Evolutionary conservation across 2,888 invertebrate species (phyloP), one percentile per base, ranked within the genome.

Genomic region (Seira sanloemensis): DNA sequence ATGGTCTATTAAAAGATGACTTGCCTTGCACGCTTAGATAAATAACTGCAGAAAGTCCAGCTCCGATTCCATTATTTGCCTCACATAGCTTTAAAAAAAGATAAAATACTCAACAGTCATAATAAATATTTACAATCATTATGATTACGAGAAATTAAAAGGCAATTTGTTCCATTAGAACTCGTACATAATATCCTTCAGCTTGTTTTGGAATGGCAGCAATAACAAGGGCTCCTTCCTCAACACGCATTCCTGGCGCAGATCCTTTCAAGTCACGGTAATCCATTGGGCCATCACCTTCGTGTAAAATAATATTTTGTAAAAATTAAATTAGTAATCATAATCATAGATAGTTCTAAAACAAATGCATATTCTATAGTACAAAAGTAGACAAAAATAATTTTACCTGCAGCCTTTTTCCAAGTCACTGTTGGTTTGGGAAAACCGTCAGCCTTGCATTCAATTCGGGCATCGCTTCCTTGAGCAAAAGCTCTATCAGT

Each of bases 401-500:
- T 89, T 91, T 91, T 93, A 97, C 97, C 97, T 93, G 97, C 96
- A 91, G 97, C 97, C 94, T 96, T 95, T 93, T 97, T 97, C 97
- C 97, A 97, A 89, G 97, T 96, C 69, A 97, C 96, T 91, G 96
- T 95, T 89, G 97, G 97, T 93, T 96, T 96, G 86, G 97, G 97
- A 93, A 97, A 97, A 90, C 97, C 97, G 93, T 97, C 97, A 91
- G 97, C 97, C 66, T 87, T 84, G 24, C 87, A 87, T 65, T 86
- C 84, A 85, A 87, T 81, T 76, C 78, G 76, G 16, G 84, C 65
- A 78, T 87, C 86, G 75, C 86, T 87, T 89, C 97, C 97, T 93
- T 97, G 97, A 89, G 97, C 97, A 92, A 97, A 97, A 90, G 97
- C 97, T 93, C 97, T 97, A 91, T 97, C 97, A 91, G 97, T 97